phyloP scores from a whole-genome alignment of 2,113 vertebrate species.

The Psephotus haematonotus region DNA sequence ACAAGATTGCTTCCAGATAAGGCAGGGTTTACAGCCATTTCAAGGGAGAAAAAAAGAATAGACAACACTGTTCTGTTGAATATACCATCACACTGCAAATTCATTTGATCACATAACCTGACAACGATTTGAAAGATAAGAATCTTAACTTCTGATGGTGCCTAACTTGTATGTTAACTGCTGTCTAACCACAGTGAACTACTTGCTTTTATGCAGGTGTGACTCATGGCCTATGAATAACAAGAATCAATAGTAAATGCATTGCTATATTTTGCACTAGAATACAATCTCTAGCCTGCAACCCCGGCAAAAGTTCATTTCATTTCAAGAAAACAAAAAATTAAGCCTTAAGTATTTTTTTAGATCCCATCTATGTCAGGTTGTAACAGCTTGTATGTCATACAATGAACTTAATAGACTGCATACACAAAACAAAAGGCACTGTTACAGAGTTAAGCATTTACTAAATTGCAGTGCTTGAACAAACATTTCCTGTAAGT shows the following conservation, averaged over 20 bases:
- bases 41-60: background rate
- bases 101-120: background rate
- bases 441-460: background rate
- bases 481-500: background rate
- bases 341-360: background rate
- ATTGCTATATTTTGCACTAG: background rate
- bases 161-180: background rate
- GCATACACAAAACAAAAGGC: background rate
- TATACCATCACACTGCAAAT: background rate
- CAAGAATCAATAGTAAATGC: background rate
- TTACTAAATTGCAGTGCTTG: background rate
- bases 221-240: background rate
- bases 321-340: background rate
- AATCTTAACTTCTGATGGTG: background rate
- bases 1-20: background rate
- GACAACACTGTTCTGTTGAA: background rate
- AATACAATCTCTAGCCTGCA: background rate
- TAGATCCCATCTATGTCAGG: background rate
- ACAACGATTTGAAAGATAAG: background rate
- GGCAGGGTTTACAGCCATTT: background rate
- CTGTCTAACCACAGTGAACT: background rate
- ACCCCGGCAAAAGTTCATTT: background rate
- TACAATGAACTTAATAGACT: background rate
- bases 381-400: background rate
- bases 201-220: background rate